Percentiles rank a stretch among this genome's conserved stretches.
These are phyloP conservation scores for Enteromius fasciolatus DNA, from an alignment of 2,797 vertebrate genomes.

Conservation along the genomic window DNA sequence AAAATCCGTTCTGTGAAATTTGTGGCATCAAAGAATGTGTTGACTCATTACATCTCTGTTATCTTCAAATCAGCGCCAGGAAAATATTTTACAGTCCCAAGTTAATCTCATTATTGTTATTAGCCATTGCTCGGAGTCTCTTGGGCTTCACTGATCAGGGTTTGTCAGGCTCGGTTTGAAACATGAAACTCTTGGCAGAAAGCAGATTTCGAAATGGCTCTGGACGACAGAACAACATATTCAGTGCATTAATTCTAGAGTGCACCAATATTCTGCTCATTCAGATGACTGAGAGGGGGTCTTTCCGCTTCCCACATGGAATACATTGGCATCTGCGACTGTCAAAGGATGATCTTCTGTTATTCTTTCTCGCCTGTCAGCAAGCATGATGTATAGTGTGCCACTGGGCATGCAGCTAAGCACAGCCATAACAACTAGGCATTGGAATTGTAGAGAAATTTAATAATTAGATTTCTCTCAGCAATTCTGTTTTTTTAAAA, in stretches of 20 bases:
- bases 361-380: not conserved
- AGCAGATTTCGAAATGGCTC: conserved; percentile 31
- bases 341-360: conserved; percentile 24
- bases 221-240: conserved; percentile 19
- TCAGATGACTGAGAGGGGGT: conserved; percentile 24
- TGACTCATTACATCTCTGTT: conserved; percentile 29
- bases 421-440: conserved; percentile 1
- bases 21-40: not conserved
- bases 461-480: not conserved
- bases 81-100: conserved; percentile 22
- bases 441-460: not conserved
- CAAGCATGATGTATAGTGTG: conserved; percentile 8
- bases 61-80: conserved; percentile 32
- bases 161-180: conserved; percentile 45
- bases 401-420: conserved; percentile 14
- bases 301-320: conserved; percentile 10
- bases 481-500: not conserved
- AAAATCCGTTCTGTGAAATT: not conserved
- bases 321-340: conserved; percentile 21
- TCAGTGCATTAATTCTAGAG: conserved; percentile 24
- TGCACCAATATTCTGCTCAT: conserved; percentile 35
- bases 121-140: conserved; percentile 32
- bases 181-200: conserved; percentile 43
- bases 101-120: conserved; percentile 41
- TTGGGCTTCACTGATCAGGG: conserved; percentile 32